These are phyloP conservation scores for Pyralis farinalis DNA, from an alignment of 2,888 invertebrate genomes.

Conservation along the genomic window DNA sequence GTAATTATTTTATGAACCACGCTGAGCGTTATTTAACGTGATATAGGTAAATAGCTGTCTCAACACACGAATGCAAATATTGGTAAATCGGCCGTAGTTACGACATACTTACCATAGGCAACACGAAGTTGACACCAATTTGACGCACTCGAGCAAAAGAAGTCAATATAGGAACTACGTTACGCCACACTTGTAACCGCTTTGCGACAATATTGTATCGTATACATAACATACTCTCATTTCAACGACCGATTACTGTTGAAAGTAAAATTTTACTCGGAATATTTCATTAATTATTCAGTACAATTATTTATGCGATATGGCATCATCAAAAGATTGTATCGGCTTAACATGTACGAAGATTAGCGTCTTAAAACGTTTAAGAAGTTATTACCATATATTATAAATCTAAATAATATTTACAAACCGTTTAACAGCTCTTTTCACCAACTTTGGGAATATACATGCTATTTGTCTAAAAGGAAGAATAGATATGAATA, in stretches of 20 bases:
- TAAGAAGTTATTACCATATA: constrained; percentile 16
- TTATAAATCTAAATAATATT: neutral
- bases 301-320: constrained; percentile 15
- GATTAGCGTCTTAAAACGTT: constrained; percentile 15
- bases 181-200: constrained; percentile 24
- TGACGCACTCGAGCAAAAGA: constrained; percentile 28
- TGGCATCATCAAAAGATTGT: constrained; percentile 16
- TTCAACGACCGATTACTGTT: constrained; percentile 1
- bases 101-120: constrained; percentile 8
- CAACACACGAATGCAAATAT: constrained; percentile 25
- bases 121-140: constrained; percentile 35
- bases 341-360: constrained; percentile 13
- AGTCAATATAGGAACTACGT: constrained; percentile 22
- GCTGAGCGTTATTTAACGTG: constrained; percentile 1
- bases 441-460: too few species aligned
- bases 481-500: too few species aligned
- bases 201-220: constrained; percentile 20
- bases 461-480: too few species aligned
- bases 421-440: too few species aligned
- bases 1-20: neutral
- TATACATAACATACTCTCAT: constrained; percentile 6
- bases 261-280: constrained; percentile 1
- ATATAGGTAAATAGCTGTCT: neutral
- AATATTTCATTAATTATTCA: constrained; percentile 13
- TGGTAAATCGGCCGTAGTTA: constrained; percentile 28